These are phyloP conservation scores for Perca schrenkii DNA, from an alignment of 2,113 vertebrate genomes.

Conservation along the genomic window DNA sequence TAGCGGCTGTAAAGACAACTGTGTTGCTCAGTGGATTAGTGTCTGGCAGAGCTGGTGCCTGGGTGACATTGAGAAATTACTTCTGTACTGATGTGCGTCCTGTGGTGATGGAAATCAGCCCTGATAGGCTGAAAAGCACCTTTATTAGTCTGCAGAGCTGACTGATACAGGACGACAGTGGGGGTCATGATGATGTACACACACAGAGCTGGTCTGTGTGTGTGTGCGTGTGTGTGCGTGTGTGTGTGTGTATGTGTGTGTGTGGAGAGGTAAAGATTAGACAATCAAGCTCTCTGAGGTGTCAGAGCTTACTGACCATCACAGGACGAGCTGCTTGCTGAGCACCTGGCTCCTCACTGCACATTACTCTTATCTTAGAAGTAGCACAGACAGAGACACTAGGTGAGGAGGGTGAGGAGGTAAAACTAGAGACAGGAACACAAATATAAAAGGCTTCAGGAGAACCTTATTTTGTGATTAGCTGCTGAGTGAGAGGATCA, in stretches of 20 bases:
- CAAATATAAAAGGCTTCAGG: conserved; percentile 18
- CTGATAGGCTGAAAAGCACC: conserved; percentile 64
- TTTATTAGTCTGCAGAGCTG: conserved; percentile 65
- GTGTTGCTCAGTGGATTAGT: conserved; percentile 36
- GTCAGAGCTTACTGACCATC: conserved; percentile 41
- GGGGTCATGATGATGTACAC: conserved; percentile 36
- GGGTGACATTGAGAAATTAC: conserved; percentile 73
- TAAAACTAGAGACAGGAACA: conserved; percentile 13
- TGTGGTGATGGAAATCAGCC: conserved; percentile 65
- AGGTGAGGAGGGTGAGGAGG: background rate
- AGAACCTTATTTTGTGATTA: conserved; percentile 35
- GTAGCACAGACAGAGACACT: background rate
- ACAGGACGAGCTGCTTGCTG: conserved; percentile 1
- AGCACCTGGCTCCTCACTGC: conserved; percentile 36
- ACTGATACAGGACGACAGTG: conserved; percentile 40
- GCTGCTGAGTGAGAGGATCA: conserved; percentile 34
- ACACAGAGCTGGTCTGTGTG: conserved; percentile 10
- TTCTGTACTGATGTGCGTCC: conserved; percentile 58
- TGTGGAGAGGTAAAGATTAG: conserved; percentile 24
- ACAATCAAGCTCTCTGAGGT: conserved; percentile 40
- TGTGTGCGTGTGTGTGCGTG: background rate
- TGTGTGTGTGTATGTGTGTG: background rate
- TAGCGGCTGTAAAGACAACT: conserved; percentile 27
- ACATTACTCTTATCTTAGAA: conserved; percentile 39
- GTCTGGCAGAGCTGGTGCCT: conserved; percentile 29